Evolutionary conservation across 2,797 vertebrate species (phyloP).

Genomic region (Tiaroga cobitis): DNA sequence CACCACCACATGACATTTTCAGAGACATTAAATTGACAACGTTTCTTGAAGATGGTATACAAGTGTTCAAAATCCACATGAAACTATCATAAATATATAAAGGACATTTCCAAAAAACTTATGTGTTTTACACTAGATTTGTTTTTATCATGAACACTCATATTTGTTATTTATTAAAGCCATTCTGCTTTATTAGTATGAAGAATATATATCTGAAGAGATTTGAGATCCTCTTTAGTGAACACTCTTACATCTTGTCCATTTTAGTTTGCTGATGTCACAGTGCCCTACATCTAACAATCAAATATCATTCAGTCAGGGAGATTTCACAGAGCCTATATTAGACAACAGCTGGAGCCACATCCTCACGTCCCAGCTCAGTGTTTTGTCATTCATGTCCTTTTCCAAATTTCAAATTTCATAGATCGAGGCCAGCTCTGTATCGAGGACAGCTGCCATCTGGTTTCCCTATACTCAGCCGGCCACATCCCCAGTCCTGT

Average conservation of each 20-base stretch:
- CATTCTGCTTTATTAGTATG: not conserved
- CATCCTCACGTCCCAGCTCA: not conserved
- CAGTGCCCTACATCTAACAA: not conserved
- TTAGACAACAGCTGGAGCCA: conserved; percentile 34
- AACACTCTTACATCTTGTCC: not conserved
- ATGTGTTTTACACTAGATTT: not conserved
- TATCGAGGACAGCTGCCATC: conserved; percentile 11
- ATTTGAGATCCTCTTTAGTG: not conserved
- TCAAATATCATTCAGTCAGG: conserved; percentile 16
- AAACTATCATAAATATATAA: not conserved
- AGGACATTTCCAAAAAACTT: not conserved
- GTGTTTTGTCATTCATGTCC: conserved; percentile 27
- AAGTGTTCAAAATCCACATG: not conserved
- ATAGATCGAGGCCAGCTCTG: conserved; percentile 12
- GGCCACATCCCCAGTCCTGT: not conserved
- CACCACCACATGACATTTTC: not conserved
- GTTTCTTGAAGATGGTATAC: not conserved
- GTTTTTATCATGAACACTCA: too few relatives aligned
- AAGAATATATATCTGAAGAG: not conserved
- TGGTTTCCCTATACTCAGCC: conserved; percentile 21
- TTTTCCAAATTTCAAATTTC: conserved; percentile 20
- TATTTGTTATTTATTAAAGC: not conserved
- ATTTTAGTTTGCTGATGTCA: conserved; percentile 14
- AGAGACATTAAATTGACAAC: not conserved
- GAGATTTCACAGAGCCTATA: not conserved